Evolutionary conservation across 2,888 invertebrate genomes (phyloP).

Genomic region (Lithophane socia): DNA sequence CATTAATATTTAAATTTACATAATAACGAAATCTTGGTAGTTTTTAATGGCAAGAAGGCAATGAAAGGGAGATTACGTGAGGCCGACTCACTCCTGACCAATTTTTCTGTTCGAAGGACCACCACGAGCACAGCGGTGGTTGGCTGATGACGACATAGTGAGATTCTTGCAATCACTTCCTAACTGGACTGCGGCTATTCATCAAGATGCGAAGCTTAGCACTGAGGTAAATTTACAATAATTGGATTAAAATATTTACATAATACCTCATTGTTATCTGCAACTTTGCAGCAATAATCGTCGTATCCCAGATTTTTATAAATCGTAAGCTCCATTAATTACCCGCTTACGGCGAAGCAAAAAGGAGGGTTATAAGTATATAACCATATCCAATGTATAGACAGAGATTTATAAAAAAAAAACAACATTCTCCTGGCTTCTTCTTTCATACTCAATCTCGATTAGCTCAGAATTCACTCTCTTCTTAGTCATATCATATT

Average conservation of each 20-base stretch:
- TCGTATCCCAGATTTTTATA: neutral
- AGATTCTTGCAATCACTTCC: slow-evolving; percentile 95
- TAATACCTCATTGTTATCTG: neutral
- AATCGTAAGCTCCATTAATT: neutral
- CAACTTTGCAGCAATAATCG: too few species aligned
- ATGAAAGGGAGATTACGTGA: neutral
- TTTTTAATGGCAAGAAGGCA: neutral
- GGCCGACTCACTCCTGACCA: neutral
- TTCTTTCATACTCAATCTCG: neutral
- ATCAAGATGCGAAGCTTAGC: slow-evolving; percentile 48
- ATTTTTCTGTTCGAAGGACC: slow-evolving; percentile 18
- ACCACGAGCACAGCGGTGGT: slow-evolving; percentile 86
- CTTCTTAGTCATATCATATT: neutral
- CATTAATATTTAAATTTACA: too few species aligned
- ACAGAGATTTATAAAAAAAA: neutral
- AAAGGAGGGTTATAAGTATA: too few species aligned
- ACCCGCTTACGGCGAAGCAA: too few species aligned
- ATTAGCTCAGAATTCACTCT: neutral
- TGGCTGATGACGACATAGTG: slow-evolving; percentile 98
- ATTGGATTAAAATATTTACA: neutral
- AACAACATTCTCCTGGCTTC: neutral
- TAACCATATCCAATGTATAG: neutral
- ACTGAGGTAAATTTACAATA: slow-evolving; percentile 60
- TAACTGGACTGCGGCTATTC: slow-evolving; percentile 77
- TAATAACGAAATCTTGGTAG: neutral